Percentiles rank a stretch among this genome's conserved stretches.
phyloP scores from a whole-genome alignment of 2,888 invertebrate genomes.

The Acanthopleura granulata region DNA sequence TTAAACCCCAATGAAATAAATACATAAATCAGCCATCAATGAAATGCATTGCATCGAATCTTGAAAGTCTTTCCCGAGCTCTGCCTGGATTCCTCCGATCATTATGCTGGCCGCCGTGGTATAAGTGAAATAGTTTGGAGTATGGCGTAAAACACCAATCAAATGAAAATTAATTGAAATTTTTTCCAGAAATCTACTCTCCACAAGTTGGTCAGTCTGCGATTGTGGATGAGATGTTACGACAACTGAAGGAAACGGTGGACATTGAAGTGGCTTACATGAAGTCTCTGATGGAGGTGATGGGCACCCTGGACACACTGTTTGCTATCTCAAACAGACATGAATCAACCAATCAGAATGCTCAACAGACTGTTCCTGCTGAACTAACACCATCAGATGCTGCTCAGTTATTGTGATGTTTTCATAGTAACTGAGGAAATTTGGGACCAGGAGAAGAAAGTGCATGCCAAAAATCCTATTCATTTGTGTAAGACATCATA shows the following conservation, averaged over 20 bases:
- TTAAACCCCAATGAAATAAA: too few species aligned
- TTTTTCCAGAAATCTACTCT: constrained; percentile 56
- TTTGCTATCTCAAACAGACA: constrained; percentile 51
- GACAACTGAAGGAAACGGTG: constrained; percentile 76
- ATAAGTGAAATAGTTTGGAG: too few species aligned
- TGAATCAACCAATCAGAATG: constrained; percentile 27
- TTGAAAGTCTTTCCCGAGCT: too few species aligned
- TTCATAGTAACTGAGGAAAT: too few species aligned
- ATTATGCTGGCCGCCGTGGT: too few species aligned
- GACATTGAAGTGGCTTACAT: constrained; percentile 75
- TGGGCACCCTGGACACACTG: constrained; percentile 67
- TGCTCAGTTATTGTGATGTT: constrained; percentile 27
- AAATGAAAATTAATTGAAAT: too few species aligned
- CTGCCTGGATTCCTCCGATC: too few species aligned
- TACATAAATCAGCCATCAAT: too few species aligned
- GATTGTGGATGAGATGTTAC: constrained; percentile 76
- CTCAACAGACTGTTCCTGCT: constrained; percentile 1
- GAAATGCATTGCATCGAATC: too few species aligned
- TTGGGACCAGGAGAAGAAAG: not conserved
- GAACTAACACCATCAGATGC: constrained; percentile 32
- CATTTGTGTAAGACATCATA: too few species aligned
- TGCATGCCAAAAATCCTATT: not conserved
- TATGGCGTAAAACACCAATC: too few species aligned
- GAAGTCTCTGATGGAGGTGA: constrained; percentile 66
- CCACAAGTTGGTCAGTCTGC: constrained; percentile 73